These are phyloP conservation scores for Ictidomys tridecemlineatus DNA, from an alignment of 2,113 vertebrate genomes.

Conservation along the genomic window DNA sequence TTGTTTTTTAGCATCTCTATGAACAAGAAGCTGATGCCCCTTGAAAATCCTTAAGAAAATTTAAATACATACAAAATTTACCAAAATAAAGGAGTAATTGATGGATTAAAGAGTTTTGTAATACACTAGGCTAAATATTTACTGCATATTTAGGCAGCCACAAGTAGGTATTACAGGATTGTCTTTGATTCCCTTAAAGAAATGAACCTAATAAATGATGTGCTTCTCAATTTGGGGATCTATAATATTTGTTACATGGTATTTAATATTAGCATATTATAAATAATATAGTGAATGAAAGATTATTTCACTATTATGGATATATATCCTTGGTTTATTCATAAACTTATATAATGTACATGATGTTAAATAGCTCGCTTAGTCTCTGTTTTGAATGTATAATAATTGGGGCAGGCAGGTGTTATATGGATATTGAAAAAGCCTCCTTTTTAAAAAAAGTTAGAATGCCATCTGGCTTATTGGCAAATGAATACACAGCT, in stretches of 20 bases:
- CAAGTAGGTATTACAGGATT: background rate
- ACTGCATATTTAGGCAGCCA: background rate
- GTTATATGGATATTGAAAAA: constrained; percentile 10
- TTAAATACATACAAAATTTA: background rate
- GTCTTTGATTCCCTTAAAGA: background rate
- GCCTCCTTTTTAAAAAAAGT: background rate
- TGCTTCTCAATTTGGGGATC: background rate
- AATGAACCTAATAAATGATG: background rate
- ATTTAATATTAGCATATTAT: background rate
- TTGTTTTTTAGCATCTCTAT: background rate
- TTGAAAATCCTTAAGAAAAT: background rate
- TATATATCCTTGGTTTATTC: background rate
- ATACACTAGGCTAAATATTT: background rate
- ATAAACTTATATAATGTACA: background rate
- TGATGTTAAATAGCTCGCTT: background rate
- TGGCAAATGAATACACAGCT: constrained; percentile 46
- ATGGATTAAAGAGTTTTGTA: background rate
- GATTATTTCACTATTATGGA: background rate
- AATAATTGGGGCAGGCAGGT: constrained; percentile 4
- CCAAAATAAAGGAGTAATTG: background rate
- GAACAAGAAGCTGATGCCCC: background rate
- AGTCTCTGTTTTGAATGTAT: background rate
- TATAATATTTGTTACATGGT: background rate
- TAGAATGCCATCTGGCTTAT: constrained; percentile 50
- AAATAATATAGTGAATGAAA: background rate